Conservation (phyloP, 2,888 invertebrate genomes). For the Synanthedon formicaeformis region DNA sequence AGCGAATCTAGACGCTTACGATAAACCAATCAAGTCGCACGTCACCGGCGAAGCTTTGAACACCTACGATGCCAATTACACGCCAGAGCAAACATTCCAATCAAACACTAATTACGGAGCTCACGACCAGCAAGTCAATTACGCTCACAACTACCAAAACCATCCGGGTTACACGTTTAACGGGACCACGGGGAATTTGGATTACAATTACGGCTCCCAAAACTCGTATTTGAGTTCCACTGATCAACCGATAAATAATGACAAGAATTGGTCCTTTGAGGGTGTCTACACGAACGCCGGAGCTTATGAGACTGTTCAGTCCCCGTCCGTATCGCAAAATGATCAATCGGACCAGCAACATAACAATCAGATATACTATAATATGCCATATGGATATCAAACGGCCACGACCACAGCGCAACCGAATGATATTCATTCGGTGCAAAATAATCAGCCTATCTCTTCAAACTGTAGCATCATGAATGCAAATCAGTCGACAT, state of each 20-base stretch:
- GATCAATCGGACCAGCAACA: conserved; percentile 16
- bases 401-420: conserved; percentile 27
- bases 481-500: conserved; percentile 45
- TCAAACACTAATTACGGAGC: conserved; percentile 16
- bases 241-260: conserved; percentile 25
- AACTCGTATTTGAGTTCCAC: conserved; percentile 34
- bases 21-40: conserved; percentile 58
- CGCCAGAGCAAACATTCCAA: conserved; percentile 2
- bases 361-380: conserved; percentile 50
- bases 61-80: conserved; percentile 7
- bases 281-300: conserved; percentile 64
- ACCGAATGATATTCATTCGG: conserved; percentile 25
- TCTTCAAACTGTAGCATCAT: conserved; percentile 38
- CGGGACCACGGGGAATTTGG: conserved; percentile 64
- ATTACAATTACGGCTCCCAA: conserved; percentile 75
- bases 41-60: conserved; percentile 50
- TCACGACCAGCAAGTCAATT: conserved; percentile 19
- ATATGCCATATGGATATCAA: conserved; percentile 61
- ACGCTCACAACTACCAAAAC: conserved; percentile 48
- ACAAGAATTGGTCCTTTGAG: conserved; percentile 28
- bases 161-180: conserved; percentile 76
- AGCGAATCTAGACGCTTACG: conserved; percentile 40
- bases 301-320: conserved; percentile 51
- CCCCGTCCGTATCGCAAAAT: conserved; percentile 46
- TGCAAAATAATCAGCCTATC: conserved; percentile 22